phyloP scores from a whole-genome alignment of 2,797 vertebrate genomes.

The Acipenser transmontanus region DNA sequence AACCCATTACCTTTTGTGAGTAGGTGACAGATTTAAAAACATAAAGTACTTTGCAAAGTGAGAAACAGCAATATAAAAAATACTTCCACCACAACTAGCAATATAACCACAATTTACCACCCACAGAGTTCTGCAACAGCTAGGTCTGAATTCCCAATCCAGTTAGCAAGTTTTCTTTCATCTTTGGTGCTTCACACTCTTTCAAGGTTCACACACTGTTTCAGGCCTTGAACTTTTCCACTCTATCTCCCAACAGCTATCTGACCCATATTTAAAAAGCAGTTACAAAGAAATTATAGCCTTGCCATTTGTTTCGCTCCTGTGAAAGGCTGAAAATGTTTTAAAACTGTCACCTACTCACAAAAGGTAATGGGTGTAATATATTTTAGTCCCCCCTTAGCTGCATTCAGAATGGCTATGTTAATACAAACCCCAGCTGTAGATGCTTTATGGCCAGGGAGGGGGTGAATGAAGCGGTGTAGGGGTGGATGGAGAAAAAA shows the following conservation, averaged over 20 bases:
- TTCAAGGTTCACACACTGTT: constrained; percentile 16
- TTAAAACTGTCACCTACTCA: constrained; percentile 84
- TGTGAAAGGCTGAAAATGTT: constrained; percentile 69
- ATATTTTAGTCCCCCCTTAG: constrained; percentile 67
- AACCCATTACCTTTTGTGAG: constrained; percentile 79
- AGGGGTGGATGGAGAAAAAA: constrained; percentile 56
- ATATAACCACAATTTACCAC: too few relatives aligned
- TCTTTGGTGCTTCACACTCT: background rate
- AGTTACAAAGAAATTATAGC: constrained; percentile 76
- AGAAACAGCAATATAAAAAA: too few relatives aligned
- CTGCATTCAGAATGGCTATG: constrained; percentile 63
- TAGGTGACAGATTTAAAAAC: constrained; percentile 82
- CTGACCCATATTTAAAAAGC: constrained; percentile 79
- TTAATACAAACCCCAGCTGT: constrained; percentile 93
- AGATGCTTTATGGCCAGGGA: constrained; percentile 83
- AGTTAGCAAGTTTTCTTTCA: background rate
- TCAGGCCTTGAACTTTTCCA: constrained; percentile 39
- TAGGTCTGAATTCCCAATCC: too few relatives aligned
- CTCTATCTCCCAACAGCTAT: constrained; percentile 41
- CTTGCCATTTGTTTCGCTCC: constrained; percentile 50
- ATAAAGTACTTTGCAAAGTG: too few relatives aligned
- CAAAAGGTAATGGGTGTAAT: constrained; percentile 81
- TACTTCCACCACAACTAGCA: too few relatives aligned
- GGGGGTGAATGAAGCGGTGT: constrained; percentile 42
- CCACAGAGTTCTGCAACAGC: too few relatives aligned